Base-by-base conservation (phyloP, 2,797 vertebrate species). In the Eulemur albifrons region DNA sequence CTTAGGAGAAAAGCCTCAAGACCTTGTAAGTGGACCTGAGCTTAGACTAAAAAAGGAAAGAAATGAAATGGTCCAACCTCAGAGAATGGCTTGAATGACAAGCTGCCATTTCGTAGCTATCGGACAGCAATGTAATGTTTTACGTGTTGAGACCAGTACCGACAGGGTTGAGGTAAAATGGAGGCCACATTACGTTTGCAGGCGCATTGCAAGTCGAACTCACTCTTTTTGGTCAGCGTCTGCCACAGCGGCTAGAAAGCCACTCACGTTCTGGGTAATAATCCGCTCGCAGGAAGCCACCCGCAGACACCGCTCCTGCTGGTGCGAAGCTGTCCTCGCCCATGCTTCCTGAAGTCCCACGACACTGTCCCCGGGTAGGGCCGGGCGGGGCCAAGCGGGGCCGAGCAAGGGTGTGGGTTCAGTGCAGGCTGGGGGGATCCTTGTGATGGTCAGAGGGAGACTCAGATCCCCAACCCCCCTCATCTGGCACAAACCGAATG, bases 401-500 rank as follows among this genome's bases (percentile, higher is more conserved):
- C 32, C 2, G 3, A 67, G 18, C 38, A 5, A 11, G 17, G 63
- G 59, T n/a, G n/a, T 4, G 12, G 40, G 13, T 7, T 17, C 38
- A 35, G 45, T 0, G 15, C 54, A 8, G 81, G 38, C 35, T 10
- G 63, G 45, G 25, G 43, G 27, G 32, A 27, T 32, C 18, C 27
- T 82, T 10, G 7, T 23, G 63, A 45, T 1, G 4, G 30, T 20
- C 13, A 65, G 7, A 3, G 54, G 21, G 23, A 65, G 6, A 69
- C 18, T 20, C 30, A 9, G 43, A 69, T 23, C 20, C 52, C 18
- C 10, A 11, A 27, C 11, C 17, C 76, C 18, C 12, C 15, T 7
- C 9, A 4, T 7, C 14, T 2, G 7, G 38, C 5, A 1, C 0
- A 20, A 43, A 54, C 6, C 5, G 5, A 27, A 65, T 4, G 2